phyloP scores from a whole-genome alignment of 2,797 vertebrate genomes.

The Cynopterus sphinx region DNA sequence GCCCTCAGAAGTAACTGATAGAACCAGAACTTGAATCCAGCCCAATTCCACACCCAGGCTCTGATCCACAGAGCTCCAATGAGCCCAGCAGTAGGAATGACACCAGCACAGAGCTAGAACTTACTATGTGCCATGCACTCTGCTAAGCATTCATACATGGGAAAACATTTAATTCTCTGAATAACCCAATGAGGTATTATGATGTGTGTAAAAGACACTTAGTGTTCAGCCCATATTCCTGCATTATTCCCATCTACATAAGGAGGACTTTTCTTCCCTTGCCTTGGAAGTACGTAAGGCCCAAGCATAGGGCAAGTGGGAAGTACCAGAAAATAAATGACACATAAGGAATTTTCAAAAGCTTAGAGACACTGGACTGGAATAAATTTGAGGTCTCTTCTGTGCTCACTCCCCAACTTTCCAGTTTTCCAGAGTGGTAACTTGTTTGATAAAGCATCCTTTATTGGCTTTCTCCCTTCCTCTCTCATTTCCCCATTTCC shows the following conservation, averaged over 20 bases:
- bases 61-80: not conserved
- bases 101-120: not conserved
- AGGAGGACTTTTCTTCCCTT: not conserved
- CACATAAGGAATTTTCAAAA: too few relatives aligned
- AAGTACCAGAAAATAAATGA: not conserved
- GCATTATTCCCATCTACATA: not conserved
- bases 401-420: not conserved
- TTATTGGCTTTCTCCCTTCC: not conserved
- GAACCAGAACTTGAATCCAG: not conserved
- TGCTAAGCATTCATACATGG: rapidly evolving
- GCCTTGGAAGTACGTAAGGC: not conserved
- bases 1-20: not conserved
- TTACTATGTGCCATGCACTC: not conserved
- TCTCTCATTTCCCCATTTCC: not conserved
- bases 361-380: not conserved
- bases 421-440: too few relatives aligned
- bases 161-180: not conserved
- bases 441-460: not conserved
- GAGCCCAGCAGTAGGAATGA: not conserved
- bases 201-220: rapidly evolving
- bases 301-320: not conserved
- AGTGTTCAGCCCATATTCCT: rapidly evolving
- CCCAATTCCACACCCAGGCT: not conserved
- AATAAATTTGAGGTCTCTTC: not conserved
- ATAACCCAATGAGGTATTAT: not conserved